Evolutionary conservation across 2,113 vertebrate species (phyloP), one percentile per base, ranked within the genome.

Genomic region (Cyprinodon tularosa): DNA sequence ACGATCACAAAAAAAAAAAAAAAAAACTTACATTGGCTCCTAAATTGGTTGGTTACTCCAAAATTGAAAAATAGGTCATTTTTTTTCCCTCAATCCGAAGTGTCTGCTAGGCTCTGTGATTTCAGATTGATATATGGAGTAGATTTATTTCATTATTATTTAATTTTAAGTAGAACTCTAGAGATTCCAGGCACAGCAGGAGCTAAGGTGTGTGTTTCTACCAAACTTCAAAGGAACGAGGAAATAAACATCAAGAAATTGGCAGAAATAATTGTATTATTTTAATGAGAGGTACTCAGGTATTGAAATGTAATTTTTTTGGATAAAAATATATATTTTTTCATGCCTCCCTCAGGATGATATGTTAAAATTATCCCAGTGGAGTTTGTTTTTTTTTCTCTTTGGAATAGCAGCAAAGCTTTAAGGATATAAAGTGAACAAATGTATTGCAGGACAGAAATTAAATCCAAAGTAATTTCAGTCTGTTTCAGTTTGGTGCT

Each of bases 71-170:
- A 86, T 83, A 80, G 89, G 90, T 92, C 87, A 82, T 76, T 74
- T 90, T 83, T 88, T 76, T 90, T 84, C 86, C 77, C 84, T 63
- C 77, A 89, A 80, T 90, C 84, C 74, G 68, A 74, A 83, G 85
- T 87, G 83, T 89, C 86, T 64, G 74, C 89, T 77, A 81, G 88
- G 81, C 85, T 78, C 74, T 63, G 65, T 83, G 83, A 89, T 87
- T 90, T 82, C 83, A 88, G 80, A 86, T 82, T 89, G 88, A 92
- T 91, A 89, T 88, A 76, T 85, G 68, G 77, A 86, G 78, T 74
- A 80, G 70, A 44, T 63, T 47, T 75, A 74, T 48, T 80, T 44
- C 15, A 29, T 29, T 68, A 61, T 78, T 76, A 73, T 66, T 74
- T 68, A 72, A 74, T 44, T 14, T 68, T 84, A 74, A 59, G 68